Base-by-base conservation (phyloP, 2,113 vertebrate genomes). In the Sminthopsis crassicaudata region DNA sequence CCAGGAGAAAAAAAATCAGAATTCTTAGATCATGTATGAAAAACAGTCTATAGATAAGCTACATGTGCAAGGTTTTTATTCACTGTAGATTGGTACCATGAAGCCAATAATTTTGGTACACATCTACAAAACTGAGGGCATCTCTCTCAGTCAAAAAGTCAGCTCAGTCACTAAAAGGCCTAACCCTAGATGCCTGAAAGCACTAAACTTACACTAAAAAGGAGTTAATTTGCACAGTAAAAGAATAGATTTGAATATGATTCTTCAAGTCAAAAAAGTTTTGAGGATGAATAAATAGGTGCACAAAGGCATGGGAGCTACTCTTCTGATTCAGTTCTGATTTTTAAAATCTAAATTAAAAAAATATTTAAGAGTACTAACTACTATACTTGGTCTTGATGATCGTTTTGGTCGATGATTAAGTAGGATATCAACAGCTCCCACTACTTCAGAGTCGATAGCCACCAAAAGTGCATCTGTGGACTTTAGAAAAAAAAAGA, bases 371-470 rank as follows among this genome's bases (percentile, higher is more conserved):
- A 97, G 91, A 97, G 94, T 96, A 99, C 99, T 98, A 95, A 99
- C 99, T 97, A 99, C 99, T 95, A 99, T 99, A 60, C 99, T 99
- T 96, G 99, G 99, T 98, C 99, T 99, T 97, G 99, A 99, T 88
- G 99, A 99, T 97, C 99, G 98, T 98, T 99, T 99, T 53, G 99
- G 99, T 94, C 99, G 99, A 98, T 99, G 99, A 98, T 99, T 99
- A 96, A 99, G 99, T 36, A 99, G 99, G 98, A 99, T 99, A 98
- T 99, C 99, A 96, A 99, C 99, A 92, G 99, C 99, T 98, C 99
- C 99, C 93, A 99, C 99, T 98, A 99, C 99, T 98, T 99, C 99
- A 0, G 99, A 99, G 98, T 99, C 99, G 97, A 99, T 99, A 94
- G 99, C 99, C 97, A 99, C 99, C 98, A 99, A 97, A 98, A 99